A percentile compares a stretch with the other conserved stretches of the same genome.
Evolutionary conservation across 2,113 vertebrate genomes (phyloP).

Genomic region (Neoarius graeffei): DNA sequence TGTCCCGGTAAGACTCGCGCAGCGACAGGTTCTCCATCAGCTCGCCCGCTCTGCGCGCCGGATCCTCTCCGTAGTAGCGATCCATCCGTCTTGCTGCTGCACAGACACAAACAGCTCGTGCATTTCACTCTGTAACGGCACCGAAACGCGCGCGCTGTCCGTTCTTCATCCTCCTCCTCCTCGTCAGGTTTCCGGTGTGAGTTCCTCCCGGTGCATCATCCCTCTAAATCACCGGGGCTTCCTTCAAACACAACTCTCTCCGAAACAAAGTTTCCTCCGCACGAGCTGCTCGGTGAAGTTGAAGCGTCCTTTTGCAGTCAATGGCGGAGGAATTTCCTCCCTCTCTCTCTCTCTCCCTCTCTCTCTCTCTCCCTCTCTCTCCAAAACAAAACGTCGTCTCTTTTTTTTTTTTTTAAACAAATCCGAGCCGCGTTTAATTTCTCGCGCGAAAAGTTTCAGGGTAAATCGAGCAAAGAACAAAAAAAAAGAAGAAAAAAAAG

Average conservation of each 20-base stretch:
- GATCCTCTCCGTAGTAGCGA: conserved; percentile 79
- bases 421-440: background rate
- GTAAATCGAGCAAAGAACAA: background rate
- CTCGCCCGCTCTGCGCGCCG: conserved; percentile 77
- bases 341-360: conserved; percentile 21
- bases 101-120: background rate
- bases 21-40: conserved; percentile 84
- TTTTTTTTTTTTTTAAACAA: background rate
- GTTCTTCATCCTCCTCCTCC: conserved; percentile 45
- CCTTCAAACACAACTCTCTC: conserved; percentile 57
- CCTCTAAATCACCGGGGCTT: conserved; percentile 47
- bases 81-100: conserved; percentile 68
- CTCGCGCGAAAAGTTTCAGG: background rate
- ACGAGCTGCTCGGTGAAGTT: conserved; percentile 4
- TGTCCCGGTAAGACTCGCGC: conserved; percentile 73
- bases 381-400: conserved; percentile 6
- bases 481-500: background rate
- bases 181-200: background rate
- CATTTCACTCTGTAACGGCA: conserved; percentile 25
- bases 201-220: conserved; percentile 58
- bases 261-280: conserved; percentile 14
- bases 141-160: conserved; percentile 65
- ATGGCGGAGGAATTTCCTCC: conserved; percentile 33
- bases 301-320: conserved; percentile 27
- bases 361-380: background rate